Base-by-base conservation (phyloP, 2,113 vertebrate species). In the Psophia crepitans region DNA sequence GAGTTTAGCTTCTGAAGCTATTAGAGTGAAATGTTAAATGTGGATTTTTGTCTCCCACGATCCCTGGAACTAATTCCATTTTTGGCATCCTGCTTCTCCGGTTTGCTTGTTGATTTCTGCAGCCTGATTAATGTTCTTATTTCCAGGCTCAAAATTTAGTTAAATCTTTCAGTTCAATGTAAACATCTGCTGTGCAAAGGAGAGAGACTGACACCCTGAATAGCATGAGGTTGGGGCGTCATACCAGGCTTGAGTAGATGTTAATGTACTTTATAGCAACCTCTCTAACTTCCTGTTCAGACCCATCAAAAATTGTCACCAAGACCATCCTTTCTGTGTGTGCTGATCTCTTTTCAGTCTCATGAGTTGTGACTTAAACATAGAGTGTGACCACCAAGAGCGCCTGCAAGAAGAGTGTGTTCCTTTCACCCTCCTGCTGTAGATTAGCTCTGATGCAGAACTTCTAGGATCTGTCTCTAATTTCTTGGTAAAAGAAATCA, bases 21-120 rank as follows among this genome's bases (percentile, higher is more conserved):
- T 3, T 13, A 1, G 33, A 88, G 35, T 33, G 81, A 89, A 57
- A 89, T 27, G 81, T 73, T 83, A 27, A 69, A 16, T 5, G 41
- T 32, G 73, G 48, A 21, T 1, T 61, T 61, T 90, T 95, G 79
- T 75, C 30, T 78, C 60, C n/a, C 70, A 68, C 73, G 68, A 90
- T 89, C 95, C 85, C 94, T 93, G 80, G 68, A 82, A 76, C 73
- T 77, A 95, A 92, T 88, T 87, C 89, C 66, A 21, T 30, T 95
- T 96, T 95, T 97, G 97, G 96, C 87, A 74, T 64, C 74, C 66
- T 77, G 80, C 44, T 69, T 58, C 64, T 78, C 90, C 28, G 54
- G 69, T 73, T 97, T 83, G 53, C 49, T 35, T 41, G 26, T n/a
- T 0, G 4, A 33, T 79, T 96, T 54, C 54, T 96, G 84, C 87